A percentile compares a stretch with the other conserved stretches of the same genome.
These are phyloP conservation scores for Drosophila ochracea DNA, from an alignment of 2,888 invertebrate genomes.

Conservation along the genomic window DNA sequence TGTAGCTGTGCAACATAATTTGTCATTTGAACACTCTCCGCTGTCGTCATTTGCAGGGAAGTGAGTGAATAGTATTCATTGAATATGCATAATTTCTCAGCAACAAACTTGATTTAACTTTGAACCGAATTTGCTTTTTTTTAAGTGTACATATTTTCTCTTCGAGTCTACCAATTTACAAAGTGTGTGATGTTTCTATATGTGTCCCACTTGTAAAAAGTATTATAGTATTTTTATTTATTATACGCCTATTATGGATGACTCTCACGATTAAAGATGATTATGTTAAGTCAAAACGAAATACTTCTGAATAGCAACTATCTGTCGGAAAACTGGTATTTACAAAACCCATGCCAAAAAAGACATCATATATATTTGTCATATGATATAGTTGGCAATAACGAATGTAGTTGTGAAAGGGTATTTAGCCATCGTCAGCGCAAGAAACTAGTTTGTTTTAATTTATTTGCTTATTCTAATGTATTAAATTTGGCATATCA, in stretches of 20 bases:
- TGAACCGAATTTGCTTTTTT: slow-evolving; percentile 5
- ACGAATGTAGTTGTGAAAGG: neutral
- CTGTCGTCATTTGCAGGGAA: slow-evolving; percentile 12
- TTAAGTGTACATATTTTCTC: neutral
- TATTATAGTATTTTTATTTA: neutral
- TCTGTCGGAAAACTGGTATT: neutral
- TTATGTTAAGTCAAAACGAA: neutral
- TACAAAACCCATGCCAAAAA: neutral
- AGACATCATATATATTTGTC: neutral
- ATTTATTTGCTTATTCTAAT: neutral
- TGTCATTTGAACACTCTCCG: neutral
- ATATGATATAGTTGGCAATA: neutral
- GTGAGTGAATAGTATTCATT: neutral
- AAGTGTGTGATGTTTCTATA: neutral
- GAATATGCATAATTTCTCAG: slow-evolving; percentile 11
- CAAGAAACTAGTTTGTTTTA: neutral
- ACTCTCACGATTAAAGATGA: neutral
- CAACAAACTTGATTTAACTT: slow-evolving; percentile 30
- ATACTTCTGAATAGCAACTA: neutral
- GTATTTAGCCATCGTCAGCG: neutral
- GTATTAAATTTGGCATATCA: neutral
- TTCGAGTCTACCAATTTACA: neutral
- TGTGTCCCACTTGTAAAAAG: neutral
- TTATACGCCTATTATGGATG: neutral
- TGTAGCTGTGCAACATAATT: neutral